phyloP scores from a whole-genome alignment of 2,888 invertebrate species.

The Dicyrtoma fusca region DNA sequence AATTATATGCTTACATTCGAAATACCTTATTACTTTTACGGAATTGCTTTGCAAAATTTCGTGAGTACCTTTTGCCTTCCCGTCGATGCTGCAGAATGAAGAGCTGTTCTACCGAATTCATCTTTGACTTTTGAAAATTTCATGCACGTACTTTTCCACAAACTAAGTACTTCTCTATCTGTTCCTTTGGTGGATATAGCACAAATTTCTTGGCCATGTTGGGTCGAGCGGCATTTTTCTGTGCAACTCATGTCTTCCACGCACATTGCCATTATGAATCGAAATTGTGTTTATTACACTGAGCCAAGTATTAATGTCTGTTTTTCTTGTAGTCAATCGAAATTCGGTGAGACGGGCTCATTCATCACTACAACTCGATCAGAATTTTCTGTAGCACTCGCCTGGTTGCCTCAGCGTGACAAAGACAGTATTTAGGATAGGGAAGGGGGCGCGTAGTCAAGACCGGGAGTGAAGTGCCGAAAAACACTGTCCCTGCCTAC shows the following conservation, averaged over 20 bases:
- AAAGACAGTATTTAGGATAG: too few relatives aligned
- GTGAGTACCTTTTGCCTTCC: conserved; percentile 59
- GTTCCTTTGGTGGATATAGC: conserved; percentile 60
- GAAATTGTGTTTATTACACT: not conserved
- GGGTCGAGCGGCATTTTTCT: conserved; percentile 46
- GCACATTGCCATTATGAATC: too few relatives aligned
- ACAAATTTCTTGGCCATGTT: conserved; percentile 48
- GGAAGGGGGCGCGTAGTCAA: too few relatives aligned
- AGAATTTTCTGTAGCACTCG: too few relatives aligned
- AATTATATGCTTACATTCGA: conserved; percentile 40
- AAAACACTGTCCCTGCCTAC: too few relatives aligned
- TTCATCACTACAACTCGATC: too few relatives aligned
- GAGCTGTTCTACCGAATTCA: conserved; percentile 70
- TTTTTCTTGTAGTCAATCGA: not conserved
- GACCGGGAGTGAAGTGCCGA: too few relatives aligned
- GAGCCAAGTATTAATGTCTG: not conserved
- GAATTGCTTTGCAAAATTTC: too few relatives aligned
- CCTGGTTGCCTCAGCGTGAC: too few relatives aligned
- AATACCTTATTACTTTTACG: not conserved
- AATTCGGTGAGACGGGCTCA: too few relatives aligned
- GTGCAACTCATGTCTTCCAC: conserved; percentile 36
- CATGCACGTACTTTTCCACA: conserved; percentile 66
- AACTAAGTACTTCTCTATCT: conserved; percentile 64
- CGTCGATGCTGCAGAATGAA: conserved; percentile 78
- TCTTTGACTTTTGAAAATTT: conserved; percentile 68